Evolutionary conservation across 2,797 vertebrate species (phyloP).

Genomic region (Sebastes hubbsi): DNA sequence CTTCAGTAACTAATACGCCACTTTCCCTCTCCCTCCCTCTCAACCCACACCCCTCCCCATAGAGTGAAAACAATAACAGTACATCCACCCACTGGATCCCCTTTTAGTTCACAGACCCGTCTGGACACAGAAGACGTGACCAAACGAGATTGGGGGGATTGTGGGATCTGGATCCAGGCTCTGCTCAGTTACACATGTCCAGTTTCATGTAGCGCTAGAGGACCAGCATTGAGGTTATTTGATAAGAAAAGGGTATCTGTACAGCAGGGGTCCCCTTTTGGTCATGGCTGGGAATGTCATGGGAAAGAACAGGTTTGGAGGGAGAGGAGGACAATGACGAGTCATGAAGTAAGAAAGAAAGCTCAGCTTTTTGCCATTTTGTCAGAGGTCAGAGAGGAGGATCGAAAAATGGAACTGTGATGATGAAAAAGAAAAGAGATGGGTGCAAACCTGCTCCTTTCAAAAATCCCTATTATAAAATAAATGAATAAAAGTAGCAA

Average conservation of each 20-base stretch:
- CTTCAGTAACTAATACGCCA: conserved; percentile 81
- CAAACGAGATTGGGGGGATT: conserved; percentile 52
- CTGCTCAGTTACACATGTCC: conserved; percentile 72
- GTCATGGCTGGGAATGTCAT: conserved; percentile 78
- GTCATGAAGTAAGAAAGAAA: conserved; percentile 49
- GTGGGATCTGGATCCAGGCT: conserved; percentile 67
- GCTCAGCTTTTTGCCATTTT: conserved; percentile 57
- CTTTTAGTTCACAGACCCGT: conserved; percentile 68
- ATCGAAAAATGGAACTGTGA: conserved; percentile 38
- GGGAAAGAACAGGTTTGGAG: conserved; percentile 51
- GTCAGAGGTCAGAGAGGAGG: conserved; percentile 54
- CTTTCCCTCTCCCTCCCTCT: conserved; percentile 47
- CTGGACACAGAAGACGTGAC: conserved; percentile 51
- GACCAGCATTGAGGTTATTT: conserved; percentile 71
- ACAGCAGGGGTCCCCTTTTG: conserved; percentile 78
- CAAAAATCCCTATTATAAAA: conserved; percentile 73
- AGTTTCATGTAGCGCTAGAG: conserved; percentile 67
- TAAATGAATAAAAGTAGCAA: conserved; percentile 77
- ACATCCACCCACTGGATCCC: conserved; percentile 75
- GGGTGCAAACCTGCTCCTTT: conserved; percentile 76
- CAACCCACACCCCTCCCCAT: conserved; percentile 47
- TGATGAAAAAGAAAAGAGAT: conserved; percentile 53
- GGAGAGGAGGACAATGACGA: conserved; percentile 41
- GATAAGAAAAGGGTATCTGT: conserved; percentile 76
- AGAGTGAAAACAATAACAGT: conserved; percentile 79